These are phyloP conservation scores for Streptopelia turtur DNA, from an alignment of 2,797 vertebrate genomes.

Conservation along the genomic window DNA sequence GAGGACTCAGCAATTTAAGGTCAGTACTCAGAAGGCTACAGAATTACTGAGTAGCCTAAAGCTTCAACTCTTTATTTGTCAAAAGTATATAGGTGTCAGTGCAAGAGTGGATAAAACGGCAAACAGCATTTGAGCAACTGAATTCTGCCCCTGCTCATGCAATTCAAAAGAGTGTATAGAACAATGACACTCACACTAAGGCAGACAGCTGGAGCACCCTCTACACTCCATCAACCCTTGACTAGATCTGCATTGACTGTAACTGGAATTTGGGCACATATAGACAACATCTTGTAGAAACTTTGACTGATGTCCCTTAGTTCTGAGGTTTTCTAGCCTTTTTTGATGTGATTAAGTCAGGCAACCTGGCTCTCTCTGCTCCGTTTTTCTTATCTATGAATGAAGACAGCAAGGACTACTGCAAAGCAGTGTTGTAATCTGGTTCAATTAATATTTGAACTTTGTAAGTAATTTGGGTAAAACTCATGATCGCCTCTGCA, in stretches of 20 bases:
- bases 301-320: neutral
- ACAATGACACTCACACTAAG: accelerated
- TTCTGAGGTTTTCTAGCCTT: neutral
- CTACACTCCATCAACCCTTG: accelerated
- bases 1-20: neutral
- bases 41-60: neutral
- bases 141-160: neutral
- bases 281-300: neutral
- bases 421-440: neutral
- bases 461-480: neutral
- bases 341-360: neutral
- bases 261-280: neutral
- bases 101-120: neutral
- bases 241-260: neutral
- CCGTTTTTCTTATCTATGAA: neutral
- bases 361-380: neutral
- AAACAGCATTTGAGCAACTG: neutral
- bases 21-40: neutral
- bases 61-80: neutral
- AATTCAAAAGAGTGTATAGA: neutral
- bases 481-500: neutral
- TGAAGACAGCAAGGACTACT: neutral
- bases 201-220: neutral
- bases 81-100: neutral
- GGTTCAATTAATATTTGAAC: neutral